Evolutionary conservation across 1,140 invertebrate genomes (phyloP).

Genomic region (Dinoponera quadriceps): DNA sequence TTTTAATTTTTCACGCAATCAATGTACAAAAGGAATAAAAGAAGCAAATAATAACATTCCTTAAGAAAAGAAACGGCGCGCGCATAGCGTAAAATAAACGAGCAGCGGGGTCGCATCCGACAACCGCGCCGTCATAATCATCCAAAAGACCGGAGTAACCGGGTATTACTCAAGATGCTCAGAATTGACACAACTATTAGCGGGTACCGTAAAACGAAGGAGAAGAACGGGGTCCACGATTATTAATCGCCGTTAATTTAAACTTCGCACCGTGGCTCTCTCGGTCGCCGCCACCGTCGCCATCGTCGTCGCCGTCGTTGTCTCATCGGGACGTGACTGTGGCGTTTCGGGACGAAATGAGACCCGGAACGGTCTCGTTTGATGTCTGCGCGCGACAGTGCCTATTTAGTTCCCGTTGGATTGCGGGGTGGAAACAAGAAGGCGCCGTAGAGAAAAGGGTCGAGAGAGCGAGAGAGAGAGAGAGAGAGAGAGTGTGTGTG

Average conservation of each 20-base stretch:
- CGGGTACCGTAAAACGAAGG: background rate
- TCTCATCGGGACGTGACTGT: constrained; percentile 1
- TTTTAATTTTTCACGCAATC: too few relatives aligned
- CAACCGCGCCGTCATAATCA: too few relatives aligned
- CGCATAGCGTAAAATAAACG: too few relatives aligned
- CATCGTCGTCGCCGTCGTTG: background rate
- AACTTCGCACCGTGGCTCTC: background rate
- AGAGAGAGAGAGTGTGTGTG: background rate
- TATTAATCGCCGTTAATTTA: constrained; percentile 27
- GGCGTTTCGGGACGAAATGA: constrained; percentile 15
- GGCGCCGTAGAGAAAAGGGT: background rate
- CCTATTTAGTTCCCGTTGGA: constrained; percentile 58
- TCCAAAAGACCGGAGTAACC: too few relatives aligned
- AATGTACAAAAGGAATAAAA: too few relatives aligned
- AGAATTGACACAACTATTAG: too few relatives aligned
- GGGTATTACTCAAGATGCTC: too few relatives aligned
- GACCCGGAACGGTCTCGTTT: constrained; percentile 38
- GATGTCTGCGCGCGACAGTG: constrained; percentile 49
- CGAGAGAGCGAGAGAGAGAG: background rate
- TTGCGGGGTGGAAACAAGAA: constrained; percentile 30
- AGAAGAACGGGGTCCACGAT: background rate
- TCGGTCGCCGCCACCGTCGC: background rate
- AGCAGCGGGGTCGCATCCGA: too few relatives aligned
- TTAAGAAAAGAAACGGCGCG: too few relatives aligned
- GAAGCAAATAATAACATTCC: too few relatives aligned